Evolutionary conservation across 2,888 invertebrate species (phyloP), one percentile per base, ranked within the genome.

Genomic region (Lepeophtheirus nordmannii): DNA sequence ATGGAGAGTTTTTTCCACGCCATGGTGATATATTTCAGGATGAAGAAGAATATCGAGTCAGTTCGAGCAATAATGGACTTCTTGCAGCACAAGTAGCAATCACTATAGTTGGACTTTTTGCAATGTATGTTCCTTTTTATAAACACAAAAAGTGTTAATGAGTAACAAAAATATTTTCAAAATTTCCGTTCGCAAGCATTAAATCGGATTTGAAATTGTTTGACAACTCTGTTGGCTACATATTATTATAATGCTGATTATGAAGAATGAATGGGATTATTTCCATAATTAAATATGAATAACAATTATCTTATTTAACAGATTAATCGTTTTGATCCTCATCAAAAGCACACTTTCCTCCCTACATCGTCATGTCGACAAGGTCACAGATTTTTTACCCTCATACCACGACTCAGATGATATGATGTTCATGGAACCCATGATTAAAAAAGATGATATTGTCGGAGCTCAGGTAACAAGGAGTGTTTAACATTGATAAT

Each of bases 1-100:
- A 65, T 58, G 65, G 65, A 58, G 65, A 65, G 14, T 40, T 65
- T 30, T 57, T 65, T 30, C 65, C 65, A 3, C 30, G 65, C 12
- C 65, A 65, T 8, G 65, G 65, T 10, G 65, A 65, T 22, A 12
- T 65, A 17, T 65, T 65, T 37, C 30, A 57, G 1, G 65, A 65
- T 22, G 58, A 41, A 11, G 40, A 17, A 10, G 38, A 38, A 17
- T n/a, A 38, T 14, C 38, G 17, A 14, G 40, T 39, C 9, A 39
- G 20, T 46, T 40, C 62, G 9, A 22, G 40, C 40, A 62, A 38
- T 40, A 58, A 56, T 17, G 65, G 58, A 37, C 40, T 65, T 12
- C 38, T 65, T 20, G 65, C 65, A 20, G 65, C 65, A 38, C 65
- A 58, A n/a, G 12, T 65, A 7, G 65, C 58, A 14, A 58, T 58